Conservation (phyloP, 2,113 vertebrate genomes). For the Solenodon paradoxus region DNA sequence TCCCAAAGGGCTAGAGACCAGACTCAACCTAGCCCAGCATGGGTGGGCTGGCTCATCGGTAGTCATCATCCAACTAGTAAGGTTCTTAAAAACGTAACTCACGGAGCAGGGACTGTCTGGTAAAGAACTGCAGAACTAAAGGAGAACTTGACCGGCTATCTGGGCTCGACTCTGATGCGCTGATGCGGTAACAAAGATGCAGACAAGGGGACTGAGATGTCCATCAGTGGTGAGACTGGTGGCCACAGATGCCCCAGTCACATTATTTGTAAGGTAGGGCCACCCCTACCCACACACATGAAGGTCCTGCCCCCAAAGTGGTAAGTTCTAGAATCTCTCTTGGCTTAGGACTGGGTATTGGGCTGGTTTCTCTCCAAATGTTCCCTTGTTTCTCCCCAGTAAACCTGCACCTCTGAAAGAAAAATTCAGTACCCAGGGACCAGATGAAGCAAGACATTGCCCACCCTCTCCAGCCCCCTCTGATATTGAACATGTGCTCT, state of each 20-base stretch:
- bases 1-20: slow-evolving; percentile 49
- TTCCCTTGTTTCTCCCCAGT: background rate
- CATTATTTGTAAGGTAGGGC: background rate
- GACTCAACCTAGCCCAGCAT: background rate
- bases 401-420: background rate
- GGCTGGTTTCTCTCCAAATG: background rate
- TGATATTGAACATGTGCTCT: background rate
- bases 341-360: background rate
- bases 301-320: background rate
- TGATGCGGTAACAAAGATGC: background rate
- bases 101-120: background rate
- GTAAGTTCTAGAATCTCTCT: background rate
- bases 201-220: no score
- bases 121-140: background rate
- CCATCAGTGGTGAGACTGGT: background rate
- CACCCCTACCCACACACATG: no score
- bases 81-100: slow-evolving; percentile 34
- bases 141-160: background rate
- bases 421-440: background rate
- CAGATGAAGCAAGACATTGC: background rate
- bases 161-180: background rate
- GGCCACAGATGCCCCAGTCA: background rate
- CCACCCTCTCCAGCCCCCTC: background rate
- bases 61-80: background rate
- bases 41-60: background rate